Evolutionary conservation across 2,888 invertebrate species (phyloP).

Genomic region (Campaea margaritaria): DNA sequence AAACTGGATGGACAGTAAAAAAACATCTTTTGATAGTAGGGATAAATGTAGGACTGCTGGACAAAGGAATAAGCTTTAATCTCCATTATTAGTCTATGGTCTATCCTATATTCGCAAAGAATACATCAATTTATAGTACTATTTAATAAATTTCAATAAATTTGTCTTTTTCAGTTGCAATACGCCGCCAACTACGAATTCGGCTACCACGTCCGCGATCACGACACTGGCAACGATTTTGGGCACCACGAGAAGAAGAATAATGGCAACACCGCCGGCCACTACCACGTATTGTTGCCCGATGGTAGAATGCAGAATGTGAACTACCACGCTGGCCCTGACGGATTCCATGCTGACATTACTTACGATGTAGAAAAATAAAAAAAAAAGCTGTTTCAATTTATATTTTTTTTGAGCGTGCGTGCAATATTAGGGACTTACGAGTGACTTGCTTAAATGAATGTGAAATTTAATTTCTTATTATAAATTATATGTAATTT

Average conservation of each 20-base stretch:
- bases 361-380: constrained; percentile 82
- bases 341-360: constrained; percentile 92
- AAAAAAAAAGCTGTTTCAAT: constrained; percentile 5
- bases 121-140: no score
- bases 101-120: no score
- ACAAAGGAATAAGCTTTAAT: no score
- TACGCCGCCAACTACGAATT: constrained; percentile 88
- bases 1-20: no score
- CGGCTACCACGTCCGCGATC: constrained; percentile 90
- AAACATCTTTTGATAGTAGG: no score
- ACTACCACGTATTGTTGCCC: constrained; percentile 91
- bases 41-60: no score
- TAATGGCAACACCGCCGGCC: constrained; percentile 88
- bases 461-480: constrained; percentile 11
- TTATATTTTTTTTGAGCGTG: constrained; percentile 2
- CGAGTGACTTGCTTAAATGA: neutral
- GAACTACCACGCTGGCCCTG: constrained; percentile 90
- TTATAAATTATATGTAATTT: neutral
- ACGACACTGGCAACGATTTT: constrained; percentile 89
- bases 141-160: no score
- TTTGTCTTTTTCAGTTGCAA: constrained; percentile 75
- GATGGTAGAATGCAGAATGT: constrained; percentile 92
- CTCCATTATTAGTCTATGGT: no score
- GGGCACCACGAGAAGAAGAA: constrained; percentile 90
- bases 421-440: constrained; percentile 27